phyloP scores from a whole-genome alignment of 1,140 invertebrate species.

The Drosophila punjabiensis region DNA sequence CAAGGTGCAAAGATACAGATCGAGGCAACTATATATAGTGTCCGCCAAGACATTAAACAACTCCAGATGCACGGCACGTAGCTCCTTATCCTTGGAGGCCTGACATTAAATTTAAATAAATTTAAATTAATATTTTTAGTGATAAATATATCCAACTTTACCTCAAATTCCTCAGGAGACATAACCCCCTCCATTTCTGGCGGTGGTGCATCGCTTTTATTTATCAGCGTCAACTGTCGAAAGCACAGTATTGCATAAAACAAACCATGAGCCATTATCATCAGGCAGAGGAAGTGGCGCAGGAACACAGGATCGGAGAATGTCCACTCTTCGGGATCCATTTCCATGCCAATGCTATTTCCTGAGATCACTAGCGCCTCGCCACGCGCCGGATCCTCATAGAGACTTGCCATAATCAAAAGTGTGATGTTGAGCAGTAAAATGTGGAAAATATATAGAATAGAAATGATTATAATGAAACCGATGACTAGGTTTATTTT shows the following conservation, averaged over 20 bases:
- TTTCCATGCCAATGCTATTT: neutral
- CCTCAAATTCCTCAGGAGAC: constrained; percentile 15
- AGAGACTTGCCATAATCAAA: constrained; percentile 33
- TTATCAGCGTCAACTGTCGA: constrained; percentile 38
- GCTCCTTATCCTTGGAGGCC: constrained; percentile 25
- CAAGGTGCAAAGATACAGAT: constrained; percentile 42
- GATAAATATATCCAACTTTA: neutral
- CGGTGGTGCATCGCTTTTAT: neutral
- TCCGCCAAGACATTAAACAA: constrained; percentile 19
- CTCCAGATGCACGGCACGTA: neutral
- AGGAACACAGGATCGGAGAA: constrained; percentile 47
- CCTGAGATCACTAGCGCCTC: constrained; percentile 10
- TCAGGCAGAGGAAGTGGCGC: constrained; percentile 45
- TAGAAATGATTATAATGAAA: neutral
- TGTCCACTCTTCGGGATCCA: neutral
- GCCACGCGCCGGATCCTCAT: constrained; percentile 48
- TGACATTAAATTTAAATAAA: neutral
- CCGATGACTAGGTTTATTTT: neutral
- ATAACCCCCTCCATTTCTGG: neutral
- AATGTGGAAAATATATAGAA: neutral
- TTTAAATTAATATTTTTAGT: too few species aligned
- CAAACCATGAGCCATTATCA: constrained; percentile 16
- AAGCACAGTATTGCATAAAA: constrained; percentile 47
- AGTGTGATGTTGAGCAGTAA: neutral
- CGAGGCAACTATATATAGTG: constrained; percentile 41